Evolutionary conservation across 2,113 vertebrate species (phyloP).

Genomic region (Scatophagus argus): DNA sequence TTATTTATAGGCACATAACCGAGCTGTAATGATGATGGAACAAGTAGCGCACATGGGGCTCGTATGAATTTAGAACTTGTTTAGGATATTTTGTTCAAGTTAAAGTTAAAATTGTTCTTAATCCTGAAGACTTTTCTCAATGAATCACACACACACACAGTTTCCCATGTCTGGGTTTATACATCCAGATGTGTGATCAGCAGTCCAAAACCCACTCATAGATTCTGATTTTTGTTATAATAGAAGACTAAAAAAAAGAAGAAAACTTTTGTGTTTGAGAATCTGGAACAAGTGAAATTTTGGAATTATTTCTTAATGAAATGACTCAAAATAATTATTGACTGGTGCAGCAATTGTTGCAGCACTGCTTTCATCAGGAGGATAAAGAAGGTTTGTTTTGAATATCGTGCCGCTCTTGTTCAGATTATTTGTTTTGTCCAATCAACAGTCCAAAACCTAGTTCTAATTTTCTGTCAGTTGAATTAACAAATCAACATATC

Average conservation of each 20-base stretch:
- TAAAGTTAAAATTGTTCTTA: background rate
- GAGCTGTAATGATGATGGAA: constrained; percentile 30
- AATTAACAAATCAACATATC: background rate
- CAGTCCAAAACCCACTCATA: background rate
- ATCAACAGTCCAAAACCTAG: background rate
- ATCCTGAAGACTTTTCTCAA: background rate
- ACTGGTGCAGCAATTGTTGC: too few relatives aligned
- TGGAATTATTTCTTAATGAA: background rate
- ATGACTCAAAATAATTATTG: background rate
- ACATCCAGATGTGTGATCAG: background rate
- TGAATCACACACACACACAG: background rate
- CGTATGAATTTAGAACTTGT: background rate
- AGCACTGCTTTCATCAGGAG: background rate
- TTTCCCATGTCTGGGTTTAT: background rate
- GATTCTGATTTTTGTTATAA: background rate
- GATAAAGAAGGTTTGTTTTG: background rate
- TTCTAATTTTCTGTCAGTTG: background rate
- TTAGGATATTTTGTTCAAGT: background rate
- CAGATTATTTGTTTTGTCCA: background rate
- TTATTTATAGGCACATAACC: constrained; percentile 22
- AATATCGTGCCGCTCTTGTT: background rate
- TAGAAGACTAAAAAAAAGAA: background rate
- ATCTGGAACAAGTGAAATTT: background rate
- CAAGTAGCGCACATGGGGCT: constrained; percentile 1
- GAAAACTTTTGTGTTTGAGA: background rate